Evolutionary conservation across 2,888 invertebrate genomes (phyloP), one percentile per base, ranked within the genome.

Genomic region (Muschampia plurimacula): DNA sequence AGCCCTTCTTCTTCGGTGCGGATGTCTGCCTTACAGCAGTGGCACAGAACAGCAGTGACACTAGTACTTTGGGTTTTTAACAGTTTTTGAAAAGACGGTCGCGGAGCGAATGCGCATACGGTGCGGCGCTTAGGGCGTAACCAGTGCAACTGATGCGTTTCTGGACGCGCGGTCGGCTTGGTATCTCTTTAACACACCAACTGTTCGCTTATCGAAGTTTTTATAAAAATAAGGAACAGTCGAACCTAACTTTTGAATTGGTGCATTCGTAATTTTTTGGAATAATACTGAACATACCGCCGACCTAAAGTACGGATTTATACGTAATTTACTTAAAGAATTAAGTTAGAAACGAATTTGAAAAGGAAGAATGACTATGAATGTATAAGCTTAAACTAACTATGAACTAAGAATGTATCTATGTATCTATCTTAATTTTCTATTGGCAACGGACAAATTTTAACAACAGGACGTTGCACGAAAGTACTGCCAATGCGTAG

Each of bases 381-480:
- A 7, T 49, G 49, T 49, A 49, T 9, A 3, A 8, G 13, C 7
- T 7, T 7, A 39, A 44, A 44, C 22, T 22, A 22, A 22, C 22
- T 22, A 22, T 22, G 22, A 22, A 22, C 22, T 22, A 22, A 22
- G 22, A 22, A 22, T 22, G 22, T 22, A 1, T 22, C 22, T 22
- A n/a, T n/a, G n/a, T n/a, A n/a, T 22, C 22, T 22, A 22, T 22
- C 22, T 55, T 55, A 55, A 55, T 22, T 10, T 22, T 55, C 55
- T 63, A 44, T 63, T 10, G 52, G 66, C 28, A 67, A 49, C 9
- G 67, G 67, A 55, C 57, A 67, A 15, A 67, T 57, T 39, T 67
- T 67, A 9, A 67, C 67, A 9, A 67, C 55, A 6, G 67, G 67
- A 39, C 67, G 66, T 49, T 66, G 52, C 32, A 52, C 32, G n/a